Conservation (phyloP, 2,888 invertebrate species). For the Drosophila formosana region DNA sequence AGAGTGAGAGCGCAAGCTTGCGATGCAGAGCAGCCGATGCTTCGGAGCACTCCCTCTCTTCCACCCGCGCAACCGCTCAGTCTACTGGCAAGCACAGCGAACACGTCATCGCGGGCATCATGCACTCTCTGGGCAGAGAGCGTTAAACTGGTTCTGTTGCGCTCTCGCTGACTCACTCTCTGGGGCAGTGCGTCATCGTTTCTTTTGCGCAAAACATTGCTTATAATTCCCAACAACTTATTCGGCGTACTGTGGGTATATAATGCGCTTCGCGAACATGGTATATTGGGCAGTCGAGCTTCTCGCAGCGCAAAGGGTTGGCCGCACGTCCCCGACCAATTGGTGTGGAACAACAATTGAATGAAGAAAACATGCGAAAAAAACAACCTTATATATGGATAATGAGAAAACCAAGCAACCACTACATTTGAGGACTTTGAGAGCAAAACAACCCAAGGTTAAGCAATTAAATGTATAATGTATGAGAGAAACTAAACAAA, state of each 20-base stretch:
- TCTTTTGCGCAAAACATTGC: background rate
- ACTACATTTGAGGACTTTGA: background rate
- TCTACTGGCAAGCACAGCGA: background rate
- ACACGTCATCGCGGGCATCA: slow-evolving; percentile 1
- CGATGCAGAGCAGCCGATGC: background rate
- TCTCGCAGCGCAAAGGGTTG: slow-evolving; percentile 48
- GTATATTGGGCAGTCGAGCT: slow-evolving; percentile 35
- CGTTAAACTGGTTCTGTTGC: slow-evolving; percentile 10
- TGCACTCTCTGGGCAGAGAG: slow-evolving; percentile 2
- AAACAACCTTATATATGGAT: background rate
- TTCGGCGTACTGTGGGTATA: slow-evolving; percentile 25
- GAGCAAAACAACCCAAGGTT: background rate
- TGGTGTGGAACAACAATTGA: slow-evolving; percentile 26
- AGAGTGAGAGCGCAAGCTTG: background rate
- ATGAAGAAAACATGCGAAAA: slow-evolving; percentile 2
- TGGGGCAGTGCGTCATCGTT: slow-evolving; percentile 6
- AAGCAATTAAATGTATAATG: background rate
- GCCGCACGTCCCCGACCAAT: slow-evolving; percentile 41
- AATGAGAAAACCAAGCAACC: background rate
- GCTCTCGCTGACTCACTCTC: background rate
- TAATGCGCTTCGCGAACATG: background rate
- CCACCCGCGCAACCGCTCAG: background rate
- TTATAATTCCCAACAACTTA: slow-evolving; percentile 46
- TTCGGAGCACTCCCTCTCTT: background rate
- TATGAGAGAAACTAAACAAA: slow-evolving; percentile 1